phyloP scores from a whole-genome alignment of 2,797 vertebrate species.

The Kryptopterus vitreolus region DNA sequence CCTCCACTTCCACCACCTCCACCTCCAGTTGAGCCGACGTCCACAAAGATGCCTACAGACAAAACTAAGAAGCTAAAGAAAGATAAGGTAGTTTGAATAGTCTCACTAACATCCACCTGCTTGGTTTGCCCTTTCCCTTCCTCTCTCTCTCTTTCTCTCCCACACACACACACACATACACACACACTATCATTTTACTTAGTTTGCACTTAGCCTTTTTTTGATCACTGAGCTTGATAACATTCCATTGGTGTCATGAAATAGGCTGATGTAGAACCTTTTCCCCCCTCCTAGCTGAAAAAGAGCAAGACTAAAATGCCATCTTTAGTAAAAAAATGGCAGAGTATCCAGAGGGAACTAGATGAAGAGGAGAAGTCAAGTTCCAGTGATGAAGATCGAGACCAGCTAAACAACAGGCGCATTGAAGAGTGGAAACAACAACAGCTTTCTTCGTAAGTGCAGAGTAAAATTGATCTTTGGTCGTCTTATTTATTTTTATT shows the following conservation, averaged over 20 bases:
- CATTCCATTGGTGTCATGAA: neutral
- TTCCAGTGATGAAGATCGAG: constrained; percentile 92
- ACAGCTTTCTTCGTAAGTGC: constrained; percentile 84
- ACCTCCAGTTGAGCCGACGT: constrained; percentile 65
- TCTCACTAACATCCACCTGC: too few relatives aligned
- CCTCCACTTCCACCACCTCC: constrained; percentile 69
- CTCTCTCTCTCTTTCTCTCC: neutral
- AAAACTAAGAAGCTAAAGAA: constrained; percentile 89
- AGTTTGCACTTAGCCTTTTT: neutral
- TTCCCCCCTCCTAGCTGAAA: constrained; percentile 73
- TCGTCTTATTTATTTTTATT: neutral
- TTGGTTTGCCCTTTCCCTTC: too few relatives aligned
- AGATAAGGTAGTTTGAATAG: constrained; percentile 80
- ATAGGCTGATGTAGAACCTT: neutral
- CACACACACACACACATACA: neutral
- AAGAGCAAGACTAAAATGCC: constrained; percentile 98
- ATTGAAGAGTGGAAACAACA: constrained; percentile 97
- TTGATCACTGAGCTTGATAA: neutral
- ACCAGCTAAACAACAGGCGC: constrained; percentile 81
- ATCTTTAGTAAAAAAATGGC: constrained; percentile 96
- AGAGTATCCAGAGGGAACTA: constrained; percentile 95
- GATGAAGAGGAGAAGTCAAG: constrained; percentile 96
- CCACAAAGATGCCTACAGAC: constrained; percentile 74
- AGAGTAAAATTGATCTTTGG: neutral
- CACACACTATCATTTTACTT: neutral